Conservation (phyloP, 2,797 vertebrate genomes). For the Spizella passerina region DNA sequence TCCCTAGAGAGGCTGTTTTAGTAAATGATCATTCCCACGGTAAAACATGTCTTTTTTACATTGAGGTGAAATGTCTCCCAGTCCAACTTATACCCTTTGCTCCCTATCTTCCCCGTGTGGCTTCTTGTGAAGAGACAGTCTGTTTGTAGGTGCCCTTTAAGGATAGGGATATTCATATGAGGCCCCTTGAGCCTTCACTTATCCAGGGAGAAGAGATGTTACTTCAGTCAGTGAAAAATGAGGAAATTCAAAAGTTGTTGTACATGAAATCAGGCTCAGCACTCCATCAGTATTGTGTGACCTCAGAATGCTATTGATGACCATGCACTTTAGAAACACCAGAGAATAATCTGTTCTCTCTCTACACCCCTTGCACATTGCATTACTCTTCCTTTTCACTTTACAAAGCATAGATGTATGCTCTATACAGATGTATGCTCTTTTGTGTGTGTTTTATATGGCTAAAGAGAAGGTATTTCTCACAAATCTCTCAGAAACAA, state of each 20-base stretch:
- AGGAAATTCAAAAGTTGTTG: not conserved
- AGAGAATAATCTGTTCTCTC: not conserved
- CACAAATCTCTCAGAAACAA: not conserved
- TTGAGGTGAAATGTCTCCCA: not conserved
- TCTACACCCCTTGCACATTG: not conserved
- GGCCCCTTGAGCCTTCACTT: not conserved
- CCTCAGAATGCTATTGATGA: not conserved
- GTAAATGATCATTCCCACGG: not conserved
- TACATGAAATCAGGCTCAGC: not conserved
- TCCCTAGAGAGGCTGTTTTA: not conserved
- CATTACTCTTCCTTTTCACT: not conserved
- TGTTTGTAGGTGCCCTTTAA: not conserved
- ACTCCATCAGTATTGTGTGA: not conserved
- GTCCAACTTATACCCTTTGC: accelerated
- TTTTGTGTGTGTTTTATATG: not conserved
- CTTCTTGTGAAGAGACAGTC: not conserved
- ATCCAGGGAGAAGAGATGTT: not conserved
- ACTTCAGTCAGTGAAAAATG: not conserved
- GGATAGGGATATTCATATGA: not conserved
- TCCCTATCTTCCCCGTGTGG: not conserved
- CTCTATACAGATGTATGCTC: not conserved
- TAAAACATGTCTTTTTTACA: not conserved
- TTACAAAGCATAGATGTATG: not conserved
- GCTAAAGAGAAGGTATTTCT: not conserved
- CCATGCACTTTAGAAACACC: not conserved